phyloP scores from a whole-genome alignment of 1,140 invertebrate genomes.

The Drosophila melanica region DNA sequence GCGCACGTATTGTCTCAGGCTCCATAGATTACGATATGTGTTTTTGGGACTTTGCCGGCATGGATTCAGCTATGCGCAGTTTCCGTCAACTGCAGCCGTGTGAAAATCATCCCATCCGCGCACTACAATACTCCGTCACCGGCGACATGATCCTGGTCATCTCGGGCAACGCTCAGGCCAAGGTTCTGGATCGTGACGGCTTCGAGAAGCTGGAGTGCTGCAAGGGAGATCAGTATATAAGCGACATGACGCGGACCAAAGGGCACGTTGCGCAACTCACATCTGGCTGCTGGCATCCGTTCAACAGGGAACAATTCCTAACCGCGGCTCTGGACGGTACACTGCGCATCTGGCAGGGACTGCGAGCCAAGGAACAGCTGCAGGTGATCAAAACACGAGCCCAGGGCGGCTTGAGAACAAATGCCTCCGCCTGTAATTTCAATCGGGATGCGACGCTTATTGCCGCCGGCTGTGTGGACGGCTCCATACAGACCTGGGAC shows the following conservation, averaged over 20 bases:
- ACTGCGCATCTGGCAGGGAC: slow-evolving; percentile 94
- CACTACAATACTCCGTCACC: slow-evolving; percentile 95
- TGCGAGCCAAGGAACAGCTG: slow-evolving; percentile 90
- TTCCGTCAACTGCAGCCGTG: slow-evolving; percentile 97
- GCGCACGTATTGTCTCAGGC: slow-evolving; percentile 95
- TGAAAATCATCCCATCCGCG: slow-evolving; percentile 97
- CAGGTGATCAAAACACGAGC: slow-evolving; percentile 95
- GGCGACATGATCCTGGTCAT: slow-evolving; percentile 97
- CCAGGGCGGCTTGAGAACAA: slow-evolving; percentile 94
- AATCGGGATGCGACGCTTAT: slow-evolving; percentile 95
- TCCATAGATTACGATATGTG: slow-evolving; percentile 97
- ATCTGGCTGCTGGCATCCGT: slow-evolving; percentile 97
- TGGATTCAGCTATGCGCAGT: slow-evolving; percentile 95
- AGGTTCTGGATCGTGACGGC: slow-evolving; percentile 97
- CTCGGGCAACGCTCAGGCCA: slow-evolving; percentile 95
- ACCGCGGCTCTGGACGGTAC: slow-evolving; percentile 97
- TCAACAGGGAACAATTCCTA: slow-evolving; percentile 95
- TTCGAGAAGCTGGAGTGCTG: slow-evolving; percentile 97
- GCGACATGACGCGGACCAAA: slow-evolving; percentile 97
- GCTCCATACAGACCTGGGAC: slow-evolving; percentile 99
- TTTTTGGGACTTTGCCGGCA: slow-evolving; percentile 99
- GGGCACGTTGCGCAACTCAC: slow-evolving; percentile 97
- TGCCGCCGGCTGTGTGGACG: slow-evolving; percentile 96
- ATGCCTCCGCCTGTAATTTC: slow-evolving; percentile 93
- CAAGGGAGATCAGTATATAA: slow-evolving; percentile 98